Evolutionary conservation across 1,140 invertebrate species (phyloP), one percentile per base, ranked within the genome.

Genomic region (Cotesia glomerata): DNA sequence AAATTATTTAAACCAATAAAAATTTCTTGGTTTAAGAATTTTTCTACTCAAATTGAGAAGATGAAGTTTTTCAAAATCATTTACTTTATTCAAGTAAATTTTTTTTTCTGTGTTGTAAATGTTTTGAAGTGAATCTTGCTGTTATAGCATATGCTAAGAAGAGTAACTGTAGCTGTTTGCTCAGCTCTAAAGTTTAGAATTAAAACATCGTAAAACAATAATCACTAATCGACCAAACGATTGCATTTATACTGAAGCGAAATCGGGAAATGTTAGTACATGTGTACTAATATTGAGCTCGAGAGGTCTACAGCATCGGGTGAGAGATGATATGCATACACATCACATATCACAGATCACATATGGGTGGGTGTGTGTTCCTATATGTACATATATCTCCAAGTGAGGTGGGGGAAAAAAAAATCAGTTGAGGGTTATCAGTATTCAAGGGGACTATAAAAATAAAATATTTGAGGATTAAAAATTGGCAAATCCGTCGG

Each of bases 401-500:
- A 26, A n/a, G 7, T 68, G 69, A 64, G 34, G 39, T 52, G 45
- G 52, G 39, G 39, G 45, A 68, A 54, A 71, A 71, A 71, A 69
- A 52, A 54, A 56, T 18, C n/a, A 39, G 26, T 64, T 52, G 63
- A 58, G 35, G 35, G 34, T 9, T 35, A 34, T n/a, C 13, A 32
- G 32, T 13, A 56, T 63, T 36, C 26, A 39, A 32, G 32, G 13
- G 39, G 52, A 26, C 32, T 56, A 66, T 66, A 64, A 73, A 68
- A 76, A 76, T 74, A 70, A 77, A 77, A 73, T 75, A 73, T 59
- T 70, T 61, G 69, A 71, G 75, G 75, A 74, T 87, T 87, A 86
- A 87, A 82, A 86, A 85, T 85, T 84, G 82, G 80, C 78, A 85
- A 86, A 86, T 85, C 86, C 85, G 82, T 81, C 81, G 82, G 85